A percentile compares a stretch with the other conserved stretches of the same genome.
These are phyloP conservation scores for Austrolebias charrua DNA, from an alignment of 2,797 vertebrate species.

Conservation along the genomic window DNA sequence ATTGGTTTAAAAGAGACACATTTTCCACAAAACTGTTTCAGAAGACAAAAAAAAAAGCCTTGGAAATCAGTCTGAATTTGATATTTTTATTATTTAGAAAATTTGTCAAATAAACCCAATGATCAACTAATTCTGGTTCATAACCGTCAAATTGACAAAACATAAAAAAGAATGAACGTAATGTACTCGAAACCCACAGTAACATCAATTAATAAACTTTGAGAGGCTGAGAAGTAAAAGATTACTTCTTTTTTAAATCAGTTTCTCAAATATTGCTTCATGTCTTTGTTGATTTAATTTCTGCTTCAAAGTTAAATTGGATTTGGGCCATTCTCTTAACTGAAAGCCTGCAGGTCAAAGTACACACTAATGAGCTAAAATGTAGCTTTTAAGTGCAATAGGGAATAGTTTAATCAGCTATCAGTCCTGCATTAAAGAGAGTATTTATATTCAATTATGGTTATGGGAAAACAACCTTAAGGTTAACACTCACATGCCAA, in stretches of 20 bases:
- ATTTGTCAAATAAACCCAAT: no score
- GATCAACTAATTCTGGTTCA: no score
- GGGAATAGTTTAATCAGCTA: neutral
- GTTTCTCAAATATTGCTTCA: no score
- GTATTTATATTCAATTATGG: neutral
- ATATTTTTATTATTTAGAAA: neutral
- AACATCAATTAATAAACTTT: no score
- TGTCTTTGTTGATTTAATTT: no score
- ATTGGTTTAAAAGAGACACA: conserved; percentile 1
- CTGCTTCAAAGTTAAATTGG: neutral
- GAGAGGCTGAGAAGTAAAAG: no score
- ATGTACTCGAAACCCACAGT: no score
- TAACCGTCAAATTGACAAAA: no score
- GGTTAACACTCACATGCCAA: no score
- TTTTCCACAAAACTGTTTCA: conserved; percentile 1
- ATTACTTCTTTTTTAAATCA: no score
- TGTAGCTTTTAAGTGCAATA: neutral
- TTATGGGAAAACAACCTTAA: neutral
- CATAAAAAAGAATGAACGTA: no score
- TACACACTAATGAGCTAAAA: neutral
- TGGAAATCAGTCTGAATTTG: neutral
- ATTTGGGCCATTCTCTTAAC: neutral
- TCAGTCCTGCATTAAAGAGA: no score
- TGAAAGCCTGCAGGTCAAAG: neutral
- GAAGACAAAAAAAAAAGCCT: neutral